Percentiles rank a stretch among this genome's conserved stretches.
Conservation (phyloP, 1,140 invertebrate species). For the Cotesia vestalis region DNA sequence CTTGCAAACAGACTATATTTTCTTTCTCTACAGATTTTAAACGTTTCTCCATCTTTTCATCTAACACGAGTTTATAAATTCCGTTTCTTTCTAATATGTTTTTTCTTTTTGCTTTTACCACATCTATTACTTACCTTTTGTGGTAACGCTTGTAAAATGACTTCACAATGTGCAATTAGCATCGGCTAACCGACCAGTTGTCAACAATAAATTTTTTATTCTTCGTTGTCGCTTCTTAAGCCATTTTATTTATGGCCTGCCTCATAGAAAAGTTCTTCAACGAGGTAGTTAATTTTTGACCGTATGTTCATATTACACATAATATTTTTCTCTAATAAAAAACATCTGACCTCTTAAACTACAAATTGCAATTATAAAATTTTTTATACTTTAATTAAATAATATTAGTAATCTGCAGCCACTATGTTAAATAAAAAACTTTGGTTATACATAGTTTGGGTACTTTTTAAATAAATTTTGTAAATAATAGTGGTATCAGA, state of each 20-base stretch:
- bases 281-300: not conserved
- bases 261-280: not conserved
- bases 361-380: too few relatives aligned
- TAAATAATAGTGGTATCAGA: too few relatives aligned
- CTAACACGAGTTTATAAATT: conserved; percentile 11
- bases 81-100: not conserved
- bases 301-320: too few relatives aligned
- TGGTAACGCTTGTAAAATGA: conserved; percentile 43
- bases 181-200: conserved; percentile 40
- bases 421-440: too few relatives aligned
- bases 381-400: too few relatives aligned
- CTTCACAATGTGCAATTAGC: conserved; percentile 51
- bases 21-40: conserved; percentile 9
- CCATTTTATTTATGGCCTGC: conserved; percentile 29
- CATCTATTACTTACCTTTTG: conserved; percentile 31
- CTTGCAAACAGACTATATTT: not conserved
- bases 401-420: too few relatives aligned
- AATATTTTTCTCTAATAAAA: too few relatives aligned
- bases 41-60: conserved; percentile 1
- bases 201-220: conserved; percentile 37
- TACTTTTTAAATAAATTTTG: too few relatives aligned
- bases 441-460: too few relatives aligned
- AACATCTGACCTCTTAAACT: too few relatives aligned
- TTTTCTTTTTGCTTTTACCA: conserved; percentile 23
- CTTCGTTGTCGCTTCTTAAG: conserved; percentile 28